Evolutionary conservation across 1,140 invertebrate species (phyloP).

Genomic region (Drosophila santomea): DNA sequence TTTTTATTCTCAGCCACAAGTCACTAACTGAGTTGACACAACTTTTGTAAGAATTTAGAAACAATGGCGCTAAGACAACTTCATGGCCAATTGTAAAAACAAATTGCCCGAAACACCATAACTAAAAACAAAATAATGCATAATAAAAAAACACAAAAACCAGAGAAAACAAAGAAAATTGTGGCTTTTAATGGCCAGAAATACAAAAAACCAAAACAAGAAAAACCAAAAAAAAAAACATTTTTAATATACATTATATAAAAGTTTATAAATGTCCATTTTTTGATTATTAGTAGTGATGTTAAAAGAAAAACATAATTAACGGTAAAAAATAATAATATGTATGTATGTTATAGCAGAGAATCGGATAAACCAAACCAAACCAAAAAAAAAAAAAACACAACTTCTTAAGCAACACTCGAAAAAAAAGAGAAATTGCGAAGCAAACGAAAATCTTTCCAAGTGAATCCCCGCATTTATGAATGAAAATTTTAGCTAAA

Average conservation of each 20-base stretch:
- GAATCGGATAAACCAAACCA: slow-evolving; percentile 48
- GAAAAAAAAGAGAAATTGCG: slow-evolving; percentile 16
- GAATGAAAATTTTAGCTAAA: slow-evolving; percentile 26
- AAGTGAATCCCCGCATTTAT: slow-evolving; percentile 55
- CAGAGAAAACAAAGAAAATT: slow-evolving; percentile 35
- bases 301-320: slow-evolving; percentile 62
- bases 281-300: slow-evolving; percentile 83
- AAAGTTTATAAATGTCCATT: slow-evolving; percentile 83
- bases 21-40: slow-evolving; percentile 14
- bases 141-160: slow-evolving; percentile 2
- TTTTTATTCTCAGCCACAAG: slow-evolving; percentile 23
- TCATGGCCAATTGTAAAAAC: slow-evolving; percentile 61
- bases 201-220: slow-evolving; percentile 17
- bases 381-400: neutral
- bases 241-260: slow-evolving; percentile 74
- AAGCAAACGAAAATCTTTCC: slow-evolving; percentile 32
- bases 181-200: slow-evolving; percentile 37
- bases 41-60: slow-evolving; percentile 43
- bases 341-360: slow-evolving; percentile 69
- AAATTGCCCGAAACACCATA: slow-evolving; percentile 28
- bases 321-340: slow-evolving; percentile 69
- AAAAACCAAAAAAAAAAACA: slow-evolving; percentile 32
- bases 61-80: slow-evolving; percentile 55
- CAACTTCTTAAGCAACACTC: slow-evolving; percentile 16
- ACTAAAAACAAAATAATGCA: slow-evolving; percentile 25